A percentile compares a stretch with the other conserved stretches of the same genome.
These are phyloP conservation scores for Hartigia nigra DNA, from an alignment of 2,888 invertebrate species.

Conservation along the genomic window DNA sequence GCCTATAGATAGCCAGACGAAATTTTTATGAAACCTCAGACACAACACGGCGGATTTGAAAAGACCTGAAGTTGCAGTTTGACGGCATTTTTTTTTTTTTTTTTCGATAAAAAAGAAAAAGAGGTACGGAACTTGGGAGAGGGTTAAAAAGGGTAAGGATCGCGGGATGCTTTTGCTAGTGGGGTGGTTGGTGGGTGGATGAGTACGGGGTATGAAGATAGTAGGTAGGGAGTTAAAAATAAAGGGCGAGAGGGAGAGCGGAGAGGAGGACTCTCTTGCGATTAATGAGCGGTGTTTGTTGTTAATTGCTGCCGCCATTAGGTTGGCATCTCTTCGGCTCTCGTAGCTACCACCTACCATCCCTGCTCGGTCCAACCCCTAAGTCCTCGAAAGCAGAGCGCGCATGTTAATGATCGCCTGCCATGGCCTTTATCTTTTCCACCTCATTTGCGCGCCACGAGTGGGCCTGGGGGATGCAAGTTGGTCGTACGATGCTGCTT, in stretches of 20 bases:
- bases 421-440: slow-evolving; percentile 65
- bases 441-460: slow-evolving; percentile 64
- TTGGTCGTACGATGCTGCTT: slow-evolving; percentile 22
- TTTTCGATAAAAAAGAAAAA: background rate
- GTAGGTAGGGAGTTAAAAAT: background rate
- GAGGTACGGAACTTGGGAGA: background rate
- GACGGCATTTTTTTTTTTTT: background rate
- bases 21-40: background rate
- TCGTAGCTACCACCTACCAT: slow-evolving; percentile 24
- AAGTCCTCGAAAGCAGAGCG: slow-evolving; percentile 55
- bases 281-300: slow-evolving; percentile 67
- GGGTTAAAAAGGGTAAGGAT: background rate
- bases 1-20: background rate
- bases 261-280: slow-evolving; percentile 48
- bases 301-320: slow-evolving; percentile 66
- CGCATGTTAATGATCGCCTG: slow-evolving; percentile 65
- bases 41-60: background rate
- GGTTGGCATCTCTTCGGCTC: slow-evolving; percentile 59
- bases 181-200: background rate
- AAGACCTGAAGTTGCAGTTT: slow-evolving; percentile 1
- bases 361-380: slow-evolving; percentile 27
- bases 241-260: background rate
- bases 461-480: slow-evolving; percentile 45
- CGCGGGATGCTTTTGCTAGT: background rate
- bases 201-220: background rate